Base-by-base conservation (phyloP, 2,797 vertebrate species). In the Neosilurus hyrtlii region DNA sequence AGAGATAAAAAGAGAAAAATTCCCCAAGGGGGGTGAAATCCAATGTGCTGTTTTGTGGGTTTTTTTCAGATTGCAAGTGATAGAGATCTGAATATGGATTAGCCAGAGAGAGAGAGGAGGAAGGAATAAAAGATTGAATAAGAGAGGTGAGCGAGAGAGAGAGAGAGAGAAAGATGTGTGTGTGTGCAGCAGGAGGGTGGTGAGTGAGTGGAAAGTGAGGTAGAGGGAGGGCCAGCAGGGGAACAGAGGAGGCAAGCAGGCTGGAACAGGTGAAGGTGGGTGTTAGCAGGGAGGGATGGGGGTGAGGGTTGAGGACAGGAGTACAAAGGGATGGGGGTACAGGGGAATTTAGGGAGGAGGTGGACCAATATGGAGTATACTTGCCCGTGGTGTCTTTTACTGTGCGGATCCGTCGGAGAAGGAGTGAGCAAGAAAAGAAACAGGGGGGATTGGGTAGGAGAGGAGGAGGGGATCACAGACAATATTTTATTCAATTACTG, bases 401-500 rank as follows among this genome's bases (percentile, higher is more conserved):
- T 98, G 96, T 98, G 96, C 95, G 97, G 97, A 97, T 99, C 98
- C 97, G 95, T 97, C 97, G 98, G 95, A 99, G 97, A 97, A 94
- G 96, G 96, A 96, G 97, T 95, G 96, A 97, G 96, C 97, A 99
- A 96, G 97, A 99, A 97, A 98, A 96, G 96, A 97, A 97, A 98
- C 96, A 96, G 94, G 94, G 93, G 96, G 96, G 95, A 94, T 78
- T 93, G 95, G 97, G 90, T 92, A 95, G 91, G 94, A 94, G 86
- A 84, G 84, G 86, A 83, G 82, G 86, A 66, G 77, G 93, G 95
- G 96, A 94, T 98, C 96, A 99, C 97, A 99, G 95, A 99, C 97
- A 99, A 99, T 99, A 99, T 99, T 99, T 99, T 99, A 99, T 99
- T 99, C 97, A 99, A 99, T 98, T 92, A 96, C 93, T 91, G 92